These are phyloP conservation scores for Perodicticus potto DNA, from an alignment of 2,797 vertebrate species.

Conservation along the genomic window DNA sequence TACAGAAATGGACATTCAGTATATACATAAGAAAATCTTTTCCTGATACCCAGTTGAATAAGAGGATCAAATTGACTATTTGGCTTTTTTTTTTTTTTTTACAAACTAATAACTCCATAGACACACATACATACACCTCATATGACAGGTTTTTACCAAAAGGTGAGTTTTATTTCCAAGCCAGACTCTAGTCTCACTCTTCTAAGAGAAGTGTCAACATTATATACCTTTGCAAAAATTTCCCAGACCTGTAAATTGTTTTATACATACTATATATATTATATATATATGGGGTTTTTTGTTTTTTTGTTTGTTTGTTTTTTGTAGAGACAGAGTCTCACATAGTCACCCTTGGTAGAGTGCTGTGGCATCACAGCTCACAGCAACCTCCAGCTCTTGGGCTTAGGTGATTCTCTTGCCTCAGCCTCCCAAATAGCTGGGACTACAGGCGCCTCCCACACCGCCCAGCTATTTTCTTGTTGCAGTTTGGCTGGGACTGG, in stretches of 20 bases:
- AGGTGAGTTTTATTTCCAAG: neutral
- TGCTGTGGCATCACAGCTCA: no score
- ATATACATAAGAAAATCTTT: neutral
- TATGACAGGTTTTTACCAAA: neutral
- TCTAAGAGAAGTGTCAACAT: neutral
- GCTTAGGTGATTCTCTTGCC: no score
- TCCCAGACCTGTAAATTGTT: neutral
- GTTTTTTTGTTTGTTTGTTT: no score
- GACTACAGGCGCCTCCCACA: no score
- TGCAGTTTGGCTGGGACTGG: no score
- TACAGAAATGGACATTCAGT: neutral
- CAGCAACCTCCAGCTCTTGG: no score
- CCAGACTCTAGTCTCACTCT: neutral
- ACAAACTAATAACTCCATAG: neutral
- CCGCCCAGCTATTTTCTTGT: no score
- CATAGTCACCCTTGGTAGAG: no score
- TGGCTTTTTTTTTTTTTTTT: neutral
- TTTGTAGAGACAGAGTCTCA: no score
- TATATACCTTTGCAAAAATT: neutral
- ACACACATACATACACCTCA: neutral
- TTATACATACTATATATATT: neutral
- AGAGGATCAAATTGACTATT: neutral
- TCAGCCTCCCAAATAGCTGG: no score
- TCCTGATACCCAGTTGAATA: neutral
- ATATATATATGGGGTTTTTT: no score